A percentile compares a stretch with the other conserved stretches of the same genome.
Conservation (phyloP, 2,113 vertebrate genomes). For the Numida meleagris region DNA sequence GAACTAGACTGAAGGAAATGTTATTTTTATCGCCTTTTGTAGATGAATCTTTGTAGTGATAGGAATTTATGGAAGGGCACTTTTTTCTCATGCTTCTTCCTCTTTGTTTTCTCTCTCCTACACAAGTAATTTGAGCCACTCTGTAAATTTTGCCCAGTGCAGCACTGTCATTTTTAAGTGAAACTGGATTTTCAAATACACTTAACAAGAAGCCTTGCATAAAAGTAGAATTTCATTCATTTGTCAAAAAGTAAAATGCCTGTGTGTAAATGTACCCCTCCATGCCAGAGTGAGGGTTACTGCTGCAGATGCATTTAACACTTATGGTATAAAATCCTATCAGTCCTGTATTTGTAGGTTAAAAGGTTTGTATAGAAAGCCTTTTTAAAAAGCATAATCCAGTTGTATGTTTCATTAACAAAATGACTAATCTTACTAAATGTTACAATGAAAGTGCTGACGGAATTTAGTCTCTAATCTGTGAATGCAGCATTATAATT, state of each 20-base stretch:
- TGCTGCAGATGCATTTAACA: background rate
- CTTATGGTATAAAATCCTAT: background rate
- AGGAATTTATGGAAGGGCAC: background rate
- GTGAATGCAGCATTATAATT: constrained; percentile 57
- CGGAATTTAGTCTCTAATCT: constrained; percentile 32
- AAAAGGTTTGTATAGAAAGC: background rate
- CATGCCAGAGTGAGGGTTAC: background rate
- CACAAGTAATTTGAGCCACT: background rate
- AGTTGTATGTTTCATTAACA: constrained; percentile 1
- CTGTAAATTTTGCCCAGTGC: background rate
- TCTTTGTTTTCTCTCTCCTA: background rate
- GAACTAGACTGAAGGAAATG: background rate
- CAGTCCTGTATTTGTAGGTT: background rate
- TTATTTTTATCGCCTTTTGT: background rate
- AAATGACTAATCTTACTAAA: constrained; percentile 63
- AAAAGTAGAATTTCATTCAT: background rate
- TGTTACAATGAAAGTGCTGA: constrained; percentile 43
- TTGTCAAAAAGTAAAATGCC: background rate
- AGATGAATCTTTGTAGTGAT: background rate
- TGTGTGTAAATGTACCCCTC: background rate
- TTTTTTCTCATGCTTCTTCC: background rate
- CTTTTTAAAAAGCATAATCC: background rate
- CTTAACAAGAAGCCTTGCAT: background rate
- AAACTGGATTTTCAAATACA: background rate
- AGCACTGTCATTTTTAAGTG: background rate